A percentile compares a stretch with the other conserved stretches of the same genome.
Conservation (phyloP, 2,797 vertebrate genomes). For the Syndactyla subalaris region DNA sequence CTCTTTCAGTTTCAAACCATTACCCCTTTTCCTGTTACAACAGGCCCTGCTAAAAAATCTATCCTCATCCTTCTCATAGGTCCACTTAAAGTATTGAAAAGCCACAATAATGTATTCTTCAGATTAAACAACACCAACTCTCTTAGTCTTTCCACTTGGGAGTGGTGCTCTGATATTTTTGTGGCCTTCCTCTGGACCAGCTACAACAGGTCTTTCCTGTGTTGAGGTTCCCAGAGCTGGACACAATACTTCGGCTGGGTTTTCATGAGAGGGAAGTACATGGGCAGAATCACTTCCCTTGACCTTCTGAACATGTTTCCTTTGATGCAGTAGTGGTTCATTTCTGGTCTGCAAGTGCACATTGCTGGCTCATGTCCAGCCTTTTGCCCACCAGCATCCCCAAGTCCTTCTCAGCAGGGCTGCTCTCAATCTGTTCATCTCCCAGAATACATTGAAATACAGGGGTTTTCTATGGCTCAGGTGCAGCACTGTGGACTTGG, state of each 20-base stretch:
- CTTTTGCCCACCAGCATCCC: background rate
- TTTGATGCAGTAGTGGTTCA: background rate
- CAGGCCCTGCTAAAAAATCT: background rate
- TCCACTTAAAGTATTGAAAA: background rate
- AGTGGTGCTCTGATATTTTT: background rate
- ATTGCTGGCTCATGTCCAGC: background rate
- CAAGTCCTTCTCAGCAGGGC: background rate
- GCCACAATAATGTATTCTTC: background rate
- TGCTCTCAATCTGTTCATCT: background rate
- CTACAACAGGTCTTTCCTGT: background rate
- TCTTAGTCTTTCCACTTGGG: background rate
- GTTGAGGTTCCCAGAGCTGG: background rate
- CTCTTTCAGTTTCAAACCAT: background rate
- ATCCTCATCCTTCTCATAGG: background rate
- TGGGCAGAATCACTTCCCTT: background rate
- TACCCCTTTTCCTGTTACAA: rapidly evolving
- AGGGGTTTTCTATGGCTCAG: rapidly evolving
- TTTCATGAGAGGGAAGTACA: background rate
- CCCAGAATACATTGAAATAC: background rate
- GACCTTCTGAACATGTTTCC: rapidly evolving
- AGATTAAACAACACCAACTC: background rate
- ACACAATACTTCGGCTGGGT: rapidly evolving
- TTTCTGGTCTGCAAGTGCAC: background rate
- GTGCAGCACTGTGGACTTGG: background rate
- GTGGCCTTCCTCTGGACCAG: background rate